A percentile compares a stretch with the other conserved stretches of the same genome.
Evolutionary conservation across 2,113 vertebrate genomes (phyloP).

Genomic region (Hippocampus mohnikei): DNA sequence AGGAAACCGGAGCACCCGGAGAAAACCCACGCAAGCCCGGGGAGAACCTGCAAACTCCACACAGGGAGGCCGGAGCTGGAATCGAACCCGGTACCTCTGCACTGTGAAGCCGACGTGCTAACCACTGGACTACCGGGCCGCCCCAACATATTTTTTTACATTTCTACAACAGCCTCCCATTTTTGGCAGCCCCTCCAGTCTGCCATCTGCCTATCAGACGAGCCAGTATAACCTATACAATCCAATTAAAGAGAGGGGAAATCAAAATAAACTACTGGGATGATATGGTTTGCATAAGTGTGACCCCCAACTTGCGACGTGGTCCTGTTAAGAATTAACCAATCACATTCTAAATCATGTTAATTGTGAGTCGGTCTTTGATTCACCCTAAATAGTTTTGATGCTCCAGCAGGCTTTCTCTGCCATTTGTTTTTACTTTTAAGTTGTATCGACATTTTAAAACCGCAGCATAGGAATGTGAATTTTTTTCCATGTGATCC

Average conservation of each 20-base stretch:
- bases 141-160: no score
- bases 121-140: no score
- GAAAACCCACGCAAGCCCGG: no score
- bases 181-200: no score
- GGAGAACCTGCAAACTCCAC: no score
- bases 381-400: background rate
- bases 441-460: background rate
- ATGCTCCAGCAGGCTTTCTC: background rate
- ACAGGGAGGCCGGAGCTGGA: no score
- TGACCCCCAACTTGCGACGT: background rate
- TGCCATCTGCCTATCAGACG: no score
- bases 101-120: no score
- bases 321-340: background rate
- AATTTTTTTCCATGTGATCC: constrained; percentile 29
- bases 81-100: no score
- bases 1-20: no score
- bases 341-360: background rate
- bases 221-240: no score
- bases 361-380: background rate
- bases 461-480: background rate
- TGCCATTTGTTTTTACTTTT: background rate
- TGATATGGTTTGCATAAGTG: background rate
- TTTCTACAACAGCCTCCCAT: no score
- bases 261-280: background rate
- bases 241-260: background rate